Evolutionary conservation across 2,797 vertebrate species (phyloP).

Genomic region (Choloepus didactylus): DNA sequence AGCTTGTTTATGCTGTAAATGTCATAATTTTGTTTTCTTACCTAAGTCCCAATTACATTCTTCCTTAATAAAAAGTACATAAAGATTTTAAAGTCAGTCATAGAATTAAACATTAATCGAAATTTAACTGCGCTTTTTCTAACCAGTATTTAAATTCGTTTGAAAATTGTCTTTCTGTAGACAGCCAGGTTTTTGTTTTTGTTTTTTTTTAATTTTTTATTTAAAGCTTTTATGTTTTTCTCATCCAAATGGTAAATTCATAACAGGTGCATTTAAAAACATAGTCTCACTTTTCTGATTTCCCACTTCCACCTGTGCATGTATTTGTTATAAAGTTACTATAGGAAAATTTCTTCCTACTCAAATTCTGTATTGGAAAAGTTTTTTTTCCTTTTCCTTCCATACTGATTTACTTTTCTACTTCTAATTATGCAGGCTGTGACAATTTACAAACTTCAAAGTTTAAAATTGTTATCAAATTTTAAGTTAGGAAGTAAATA

Average conservation of each 20-base stretch:
- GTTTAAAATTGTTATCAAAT: conserved; percentile 33
- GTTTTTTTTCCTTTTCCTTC: conserved; percentile 22
- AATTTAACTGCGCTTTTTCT: conserved; percentile 42
- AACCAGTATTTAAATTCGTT: conserved; percentile 42
- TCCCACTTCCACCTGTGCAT: neutral
- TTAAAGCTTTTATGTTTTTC: conserved; percentile 40
- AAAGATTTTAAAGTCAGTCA: conserved; percentile 28
- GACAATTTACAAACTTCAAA: conserved; percentile 1
- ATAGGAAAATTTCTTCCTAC: conserved; percentile 11
- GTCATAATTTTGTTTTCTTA: conserved; percentile 59
- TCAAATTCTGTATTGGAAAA: conserved; percentile 41
- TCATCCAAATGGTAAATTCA: conserved; percentile 45
- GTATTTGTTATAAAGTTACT: conserved; percentile 47
- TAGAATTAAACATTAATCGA: conserved; percentile 42
- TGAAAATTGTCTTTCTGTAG: conserved; percentile 54
- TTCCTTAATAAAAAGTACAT: conserved; percentile 60
- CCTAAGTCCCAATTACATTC: neutral
- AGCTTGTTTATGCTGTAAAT: conserved; percentile 54
- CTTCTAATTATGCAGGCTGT: neutral
- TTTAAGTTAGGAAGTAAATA: conserved; percentile 32
- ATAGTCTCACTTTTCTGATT: neutral
- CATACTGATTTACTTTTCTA: conserved; percentile 35
- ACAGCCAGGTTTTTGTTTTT: neutral
- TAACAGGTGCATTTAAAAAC: conserved; percentile 47
- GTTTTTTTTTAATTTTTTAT: conserved; percentile 9